These are phyloP conservation scores for Exaiptasia diaphana DNA, from an alignment of 64 coral and sea anemone species.

Conservation along the genomic window DNA sequence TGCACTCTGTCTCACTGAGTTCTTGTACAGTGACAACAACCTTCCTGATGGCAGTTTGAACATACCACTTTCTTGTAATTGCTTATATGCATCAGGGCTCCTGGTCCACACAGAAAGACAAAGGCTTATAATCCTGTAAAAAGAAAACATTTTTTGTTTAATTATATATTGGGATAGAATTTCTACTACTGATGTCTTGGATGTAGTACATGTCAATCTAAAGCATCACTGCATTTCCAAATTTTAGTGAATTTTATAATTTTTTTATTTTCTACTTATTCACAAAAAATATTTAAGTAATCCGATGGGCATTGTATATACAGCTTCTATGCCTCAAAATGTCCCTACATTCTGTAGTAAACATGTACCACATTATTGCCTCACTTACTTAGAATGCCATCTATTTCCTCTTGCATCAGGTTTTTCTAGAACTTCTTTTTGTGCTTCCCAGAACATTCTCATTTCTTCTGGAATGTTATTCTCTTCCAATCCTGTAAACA, in stretches of 20 bases:
- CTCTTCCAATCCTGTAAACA: background rate
- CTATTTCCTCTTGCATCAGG: background rate
- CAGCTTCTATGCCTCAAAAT: background rate
- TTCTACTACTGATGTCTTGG: background rate
- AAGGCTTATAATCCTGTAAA: constrained; percentile 51
- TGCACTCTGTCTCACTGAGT: constrained; percentile 29
- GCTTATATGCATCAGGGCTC: constrained; percentile 41
- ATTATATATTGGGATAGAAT: background rate
- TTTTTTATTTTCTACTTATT: background rate
- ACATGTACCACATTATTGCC: no score
- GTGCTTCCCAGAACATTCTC: background rate
- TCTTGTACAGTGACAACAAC: constrained; percentile 46
- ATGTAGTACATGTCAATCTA: no score
- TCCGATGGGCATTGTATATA: background rate
- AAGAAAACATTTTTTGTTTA: background rate
- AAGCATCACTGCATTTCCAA: background rate
- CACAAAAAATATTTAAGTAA: background rate
- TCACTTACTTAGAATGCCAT: constrained; percentile 4
- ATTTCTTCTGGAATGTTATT: background rate
- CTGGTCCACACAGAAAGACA: constrained; percentile 53
- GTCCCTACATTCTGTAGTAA: background rate
- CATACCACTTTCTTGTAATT: constrained; percentile 40
- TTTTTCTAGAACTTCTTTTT: background rate
- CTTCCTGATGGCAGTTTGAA: constrained; percentile 44
- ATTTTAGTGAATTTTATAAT: background rate